Percentiles rank a stretch among this genome's conserved stretches.
These are phyloP conservation scores for Lepus timidus DNA, from an alignment of 2,113 vertebrate genomes.

Conservation along the genomic window DNA sequence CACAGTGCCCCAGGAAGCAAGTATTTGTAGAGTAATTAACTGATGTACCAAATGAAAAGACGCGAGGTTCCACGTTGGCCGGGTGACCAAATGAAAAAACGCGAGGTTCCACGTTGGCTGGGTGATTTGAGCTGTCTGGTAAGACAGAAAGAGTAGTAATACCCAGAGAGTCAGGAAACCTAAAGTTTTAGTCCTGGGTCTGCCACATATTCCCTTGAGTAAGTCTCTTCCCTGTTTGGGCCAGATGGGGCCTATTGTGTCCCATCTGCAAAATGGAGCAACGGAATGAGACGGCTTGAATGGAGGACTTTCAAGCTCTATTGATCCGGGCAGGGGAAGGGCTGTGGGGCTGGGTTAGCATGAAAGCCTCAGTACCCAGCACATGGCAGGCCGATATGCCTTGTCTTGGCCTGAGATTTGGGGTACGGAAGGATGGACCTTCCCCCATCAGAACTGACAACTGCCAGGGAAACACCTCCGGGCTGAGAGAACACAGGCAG, in stretches of 20 bases:
- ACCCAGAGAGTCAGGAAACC: background rate
- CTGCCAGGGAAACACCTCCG: background rate
- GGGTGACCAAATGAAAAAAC: background rate
- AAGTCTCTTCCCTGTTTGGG: conserved; percentile 26
- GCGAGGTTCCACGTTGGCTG: background rate
- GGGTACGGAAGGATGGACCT: background rate
- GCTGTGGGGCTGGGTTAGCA: no score
- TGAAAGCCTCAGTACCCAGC: background rate
- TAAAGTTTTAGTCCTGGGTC: background rate
- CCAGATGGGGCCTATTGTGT: background rate
- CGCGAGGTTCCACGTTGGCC: background rate
- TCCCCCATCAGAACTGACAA: background rate
- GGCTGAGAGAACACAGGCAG: background rate
- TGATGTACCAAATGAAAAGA: background rate
- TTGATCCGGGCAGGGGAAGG: background rate
- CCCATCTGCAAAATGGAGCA: background rate
- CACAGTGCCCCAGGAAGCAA: background rate
- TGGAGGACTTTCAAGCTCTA: background rate
- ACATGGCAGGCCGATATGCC: accelerated
- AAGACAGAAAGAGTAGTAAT: background rate
- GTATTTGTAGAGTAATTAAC: background rate
- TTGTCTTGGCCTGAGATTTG: conserved; percentile 58
- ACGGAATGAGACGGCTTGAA: background rate
- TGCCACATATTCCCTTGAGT: background rate
- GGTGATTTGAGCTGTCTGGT: background rate